phyloP scores from a whole-genome alignment of 2,113 vertebrate species.

The Halichoeres trimaculatus region DNA sequence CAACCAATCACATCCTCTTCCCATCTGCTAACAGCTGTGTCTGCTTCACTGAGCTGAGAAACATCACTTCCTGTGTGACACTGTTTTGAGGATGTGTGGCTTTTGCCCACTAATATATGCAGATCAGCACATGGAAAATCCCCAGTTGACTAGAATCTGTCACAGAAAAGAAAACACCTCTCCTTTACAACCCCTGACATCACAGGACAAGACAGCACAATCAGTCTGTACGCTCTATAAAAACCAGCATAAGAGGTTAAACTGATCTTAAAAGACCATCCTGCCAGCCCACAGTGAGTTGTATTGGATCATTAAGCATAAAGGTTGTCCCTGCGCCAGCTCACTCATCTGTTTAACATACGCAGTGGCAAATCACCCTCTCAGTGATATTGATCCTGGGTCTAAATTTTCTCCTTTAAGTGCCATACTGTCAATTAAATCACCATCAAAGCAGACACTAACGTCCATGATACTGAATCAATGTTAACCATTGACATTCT shows the following conservation, averaged over 20 bases:
- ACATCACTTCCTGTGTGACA: not conserved
- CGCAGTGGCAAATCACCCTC: conserved; percentile 38
- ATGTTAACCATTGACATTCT: conserved; percentile 54
- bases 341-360: conserved; percentile 63
- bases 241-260: not conserved
- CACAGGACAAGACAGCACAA: not conserved
- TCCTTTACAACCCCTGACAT: not conserved
- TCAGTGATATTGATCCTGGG: conserved; percentile 43
- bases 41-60: conserved; percentile 5
- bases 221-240: not conserved
- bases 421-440: conserved; percentile 57
- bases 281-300: conserved; percentile 16
- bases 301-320: conserved; percentile 20
- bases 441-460: conserved; percentile 31
- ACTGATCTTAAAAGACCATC: conserved; percentile 26
- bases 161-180: not conserved
- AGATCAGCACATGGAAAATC: conserved; percentile 10
- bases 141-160: not conserved
- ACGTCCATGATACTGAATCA: conserved; percentile 35
- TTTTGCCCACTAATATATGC: not conserved
- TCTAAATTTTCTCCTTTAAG: conserved; percentile 40
- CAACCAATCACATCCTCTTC: not conserved
- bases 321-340: conserved; percentile 25
- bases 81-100: not conserved
- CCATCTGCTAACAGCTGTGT: not conserved